These are phyloP conservation scores for Drosophila bocki DNA, from an alignment of 1,140 invertebrate species.

Conservation along the genomic window DNA sequence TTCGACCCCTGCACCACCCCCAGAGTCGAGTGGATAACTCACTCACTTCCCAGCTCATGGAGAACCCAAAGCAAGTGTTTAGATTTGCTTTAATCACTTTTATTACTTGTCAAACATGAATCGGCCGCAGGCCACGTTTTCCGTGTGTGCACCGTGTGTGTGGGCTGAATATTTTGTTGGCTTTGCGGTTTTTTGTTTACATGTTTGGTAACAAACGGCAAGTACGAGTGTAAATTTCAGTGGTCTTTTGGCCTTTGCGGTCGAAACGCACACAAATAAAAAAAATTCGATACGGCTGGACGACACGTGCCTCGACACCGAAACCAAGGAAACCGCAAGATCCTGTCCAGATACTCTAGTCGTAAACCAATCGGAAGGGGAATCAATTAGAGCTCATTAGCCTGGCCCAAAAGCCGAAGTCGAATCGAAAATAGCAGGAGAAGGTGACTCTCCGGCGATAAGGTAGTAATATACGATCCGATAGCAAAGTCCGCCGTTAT, in stretches of 20 bases:
- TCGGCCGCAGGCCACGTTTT: slow-evolving; percentile 55
- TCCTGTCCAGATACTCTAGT: slow-evolving; percentile 53
- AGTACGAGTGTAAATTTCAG: slow-evolving; percentile 31
- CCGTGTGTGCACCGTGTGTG: slow-evolving; percentile 4
- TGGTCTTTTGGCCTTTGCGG: slow-evolving; percentile 47
- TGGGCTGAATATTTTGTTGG: slow-evolving; percentile 62
- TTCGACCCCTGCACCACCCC: slow-evolving; percentile 5
- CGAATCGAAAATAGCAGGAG: slow-evolving; percentile 23
- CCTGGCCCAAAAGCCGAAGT: slow-evolving; percentile 6
- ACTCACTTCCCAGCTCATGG: slow-evolving; percentile 15
- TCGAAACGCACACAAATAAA: background rate
- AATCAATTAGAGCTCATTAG: slow-evolving; percentile 78
- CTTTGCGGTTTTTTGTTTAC: slow-evolving; percentile 70
- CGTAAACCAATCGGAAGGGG: slow-evolving; percentile 51
- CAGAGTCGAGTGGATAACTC: slow-evolving; percentile 9
- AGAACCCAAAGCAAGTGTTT: slow-evolving; percentile 57
- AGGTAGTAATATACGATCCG: slow-evolving; percentile 69
- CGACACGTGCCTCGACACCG: slow-evolving; percentile 49
- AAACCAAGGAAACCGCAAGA: slow-evolving; percentile 63
- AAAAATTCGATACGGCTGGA: slow-evolving; percentile 19
- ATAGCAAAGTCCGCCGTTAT: slow-evolving; percentile 61
- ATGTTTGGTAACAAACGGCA: slow-evolving; percentile 46
- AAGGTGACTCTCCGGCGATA: slow-evolving; percentile 38
- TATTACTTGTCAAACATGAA: slow-evolving; percentile 79
- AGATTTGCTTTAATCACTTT: slow-evolving; percentile 79